phyloP scores from a whole-genome alignment of 2,113 vertebrate species.

The Nothocercus julius region DNA sequence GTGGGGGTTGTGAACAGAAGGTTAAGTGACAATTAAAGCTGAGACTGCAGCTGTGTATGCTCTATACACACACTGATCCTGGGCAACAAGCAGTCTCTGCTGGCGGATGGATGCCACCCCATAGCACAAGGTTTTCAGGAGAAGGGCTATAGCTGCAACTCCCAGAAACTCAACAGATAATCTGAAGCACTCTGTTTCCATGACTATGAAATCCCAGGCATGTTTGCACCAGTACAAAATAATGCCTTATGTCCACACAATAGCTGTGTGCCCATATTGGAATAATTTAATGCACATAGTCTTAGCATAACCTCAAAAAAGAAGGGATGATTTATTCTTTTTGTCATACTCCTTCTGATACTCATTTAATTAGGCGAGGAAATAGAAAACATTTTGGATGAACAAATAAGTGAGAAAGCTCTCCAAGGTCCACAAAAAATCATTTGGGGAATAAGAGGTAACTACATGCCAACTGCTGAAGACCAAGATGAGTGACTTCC shows the following conservation, averaged over 20 bases:
- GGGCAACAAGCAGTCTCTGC: background rate
- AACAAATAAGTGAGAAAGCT: background rate
- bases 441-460: background rate
- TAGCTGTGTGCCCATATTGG: background rate
- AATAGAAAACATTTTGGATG: background rate
- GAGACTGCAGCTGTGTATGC: background rate
- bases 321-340: background rate
- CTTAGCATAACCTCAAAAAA: background rate
- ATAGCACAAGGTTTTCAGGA: background rate
- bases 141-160: background rate
- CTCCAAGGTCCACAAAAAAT: background rate
- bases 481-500: background rate
- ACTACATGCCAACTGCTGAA: background rate
- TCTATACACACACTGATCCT: background rate
- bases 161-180: background rate
- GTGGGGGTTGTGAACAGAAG: background rate
- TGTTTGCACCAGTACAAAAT: too few species aligned
- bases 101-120: background rate
- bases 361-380: background rate
- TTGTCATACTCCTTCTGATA: background rate
- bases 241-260: background rate
- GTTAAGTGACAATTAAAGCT: background rate
- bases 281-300: background rate
- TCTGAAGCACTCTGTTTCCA: too few species aligned
- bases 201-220: background rate